phyloP scores from a whole-genome alignment of 1,140 invertebrate species.

The Anoplolepis gracilipes region DNA sequence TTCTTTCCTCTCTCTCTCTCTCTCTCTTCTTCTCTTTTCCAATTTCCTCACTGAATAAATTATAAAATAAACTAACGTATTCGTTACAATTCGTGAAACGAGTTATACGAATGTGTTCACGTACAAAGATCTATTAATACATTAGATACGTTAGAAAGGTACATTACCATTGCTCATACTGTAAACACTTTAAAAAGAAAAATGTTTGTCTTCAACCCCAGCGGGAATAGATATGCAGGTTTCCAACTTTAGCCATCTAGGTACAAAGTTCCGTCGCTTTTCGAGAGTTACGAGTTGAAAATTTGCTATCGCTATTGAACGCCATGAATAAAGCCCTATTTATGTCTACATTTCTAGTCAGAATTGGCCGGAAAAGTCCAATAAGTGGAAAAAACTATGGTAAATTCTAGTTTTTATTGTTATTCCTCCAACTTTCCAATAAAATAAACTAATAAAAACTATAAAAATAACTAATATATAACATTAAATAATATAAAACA shows the following conservation, averaged over 20 bases:
- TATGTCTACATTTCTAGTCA: conserved; percentile 16
- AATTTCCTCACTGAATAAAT: neutral
- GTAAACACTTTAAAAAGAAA: conserved; percentile 50
- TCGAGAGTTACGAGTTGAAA: conserved; percentile 41
- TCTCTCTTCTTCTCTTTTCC: neutral
- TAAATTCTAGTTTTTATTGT: too few species aligned
- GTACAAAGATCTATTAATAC: conserved; percentile 43
- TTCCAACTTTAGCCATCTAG: conserved; percentile 49
- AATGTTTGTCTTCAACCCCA: conserved; percentile 53
- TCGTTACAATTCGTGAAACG: neutral
- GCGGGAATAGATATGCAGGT: conserved; percentile 39
- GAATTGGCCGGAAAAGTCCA: too few species aligned
- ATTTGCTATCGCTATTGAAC: conserved; percentile 45
- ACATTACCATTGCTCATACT: conserved; percentile 11
- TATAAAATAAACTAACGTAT: neutral
- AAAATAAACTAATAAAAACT: too few species aligned
- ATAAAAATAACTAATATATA: too few species aligned
- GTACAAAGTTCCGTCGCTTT: conserved; percentile 46
- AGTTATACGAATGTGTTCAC: neutral
- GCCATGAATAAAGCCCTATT: conserved; percentile 42
- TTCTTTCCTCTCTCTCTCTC: too few species aligned
- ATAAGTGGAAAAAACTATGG: too few species aligned
- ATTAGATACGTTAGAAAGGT: conserved; percentile 5
- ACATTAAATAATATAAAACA: too few species aligned
- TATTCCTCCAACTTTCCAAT: too few species aligned